Conservation (phyloP, 2,888 invertebrate genomes). For the Andricus curvator region DNA sequence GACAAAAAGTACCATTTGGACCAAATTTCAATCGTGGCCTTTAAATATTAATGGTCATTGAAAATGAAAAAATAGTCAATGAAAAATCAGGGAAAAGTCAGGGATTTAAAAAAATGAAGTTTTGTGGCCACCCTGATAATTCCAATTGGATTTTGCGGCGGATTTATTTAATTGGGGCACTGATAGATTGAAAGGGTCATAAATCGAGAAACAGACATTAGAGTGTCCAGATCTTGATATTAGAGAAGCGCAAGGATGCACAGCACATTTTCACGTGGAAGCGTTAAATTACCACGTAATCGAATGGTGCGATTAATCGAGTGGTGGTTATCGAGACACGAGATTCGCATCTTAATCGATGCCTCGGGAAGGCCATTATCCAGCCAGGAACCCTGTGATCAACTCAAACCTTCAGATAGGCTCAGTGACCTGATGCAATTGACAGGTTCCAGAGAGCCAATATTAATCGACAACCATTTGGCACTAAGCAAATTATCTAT, state of each 20-base stretch:
- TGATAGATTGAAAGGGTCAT: neutral
- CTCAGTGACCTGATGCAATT: neutral
- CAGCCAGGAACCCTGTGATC: conserved; percentile 55
- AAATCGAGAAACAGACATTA: conserved; percentile 21
- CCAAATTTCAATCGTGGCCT: no score
- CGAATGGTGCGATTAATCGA: conserved; percentile 56
- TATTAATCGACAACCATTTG: no score
- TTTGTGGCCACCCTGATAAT: no score
- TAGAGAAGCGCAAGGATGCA: conserved; percentile 29
- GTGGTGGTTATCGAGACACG: conserved; percentile 53
- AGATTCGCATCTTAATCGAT: conserved; percentile 59
- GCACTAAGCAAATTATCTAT: neutral
- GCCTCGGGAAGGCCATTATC: conserved; percentile 52
- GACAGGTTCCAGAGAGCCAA: no score
- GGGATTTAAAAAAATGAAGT: no score
- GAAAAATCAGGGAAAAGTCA: no score
- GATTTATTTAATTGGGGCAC: no score
- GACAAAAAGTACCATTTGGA: no score
- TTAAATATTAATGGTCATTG: no score
- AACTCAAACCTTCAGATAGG: conserved; percentile 34
- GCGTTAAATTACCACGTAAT: conserved; percentile 59
- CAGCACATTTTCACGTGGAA: conserved; percentile 52
- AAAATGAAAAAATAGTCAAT: no score
- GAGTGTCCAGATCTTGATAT: conserved; percentile 3
- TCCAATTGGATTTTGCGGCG: no score